Evolutionary conservation across 1,140 invertebrate species (phyloP).

Genomic region (Camponotus pennsylvanicus): DNA sequence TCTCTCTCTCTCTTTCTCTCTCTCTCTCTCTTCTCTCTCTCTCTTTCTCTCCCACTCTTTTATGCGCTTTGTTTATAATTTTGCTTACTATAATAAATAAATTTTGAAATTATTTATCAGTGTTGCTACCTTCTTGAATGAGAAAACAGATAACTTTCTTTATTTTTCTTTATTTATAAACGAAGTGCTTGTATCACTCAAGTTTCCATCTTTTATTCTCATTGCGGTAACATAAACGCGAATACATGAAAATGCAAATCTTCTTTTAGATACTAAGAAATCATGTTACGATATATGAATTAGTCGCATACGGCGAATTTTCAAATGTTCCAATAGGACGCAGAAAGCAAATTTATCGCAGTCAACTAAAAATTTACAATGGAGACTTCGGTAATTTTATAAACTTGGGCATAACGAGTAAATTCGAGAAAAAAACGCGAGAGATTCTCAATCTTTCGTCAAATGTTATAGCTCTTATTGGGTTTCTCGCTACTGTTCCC

Average conservation of each 20-base stretch:
- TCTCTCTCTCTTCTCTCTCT: too few species aligned
- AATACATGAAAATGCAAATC: neutral
- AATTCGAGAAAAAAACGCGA: constrained; percentile 61
- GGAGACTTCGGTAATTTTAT: constrained; percentile 69
- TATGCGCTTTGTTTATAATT: too few species aligned
- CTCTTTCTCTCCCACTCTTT: too few species aligned
- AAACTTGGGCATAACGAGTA: constrained; percentile 54
- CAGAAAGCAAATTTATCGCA: constrained; percentile 32
- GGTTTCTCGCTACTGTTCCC: constrained; percentile 18
- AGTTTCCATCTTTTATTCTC: neutral
- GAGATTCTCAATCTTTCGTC: constrained; percentile 4
- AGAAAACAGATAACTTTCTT: too few species aligned
- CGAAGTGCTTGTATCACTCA: neutral
- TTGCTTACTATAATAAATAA: too few species aligned
- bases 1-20: too few species aligned
- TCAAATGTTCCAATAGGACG: neutral
- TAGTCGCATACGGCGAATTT: neutral
- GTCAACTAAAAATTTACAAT: constrained; percentile 51
- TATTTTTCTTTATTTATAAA: neutral
- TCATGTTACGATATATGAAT: neutral
- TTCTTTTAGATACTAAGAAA: constrained; percentile 21
- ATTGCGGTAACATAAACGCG: neutral
- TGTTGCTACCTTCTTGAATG: too few species aligned
- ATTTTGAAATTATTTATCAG: too few species aligned
- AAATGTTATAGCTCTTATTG: neutral